Percentiles rank a stretch among this genome's conserved stretches.
phyloP scores from a whole-genome alignment of 92 coral and sea anemone genomes.

The Palythoa caribaeorum region DNA sequence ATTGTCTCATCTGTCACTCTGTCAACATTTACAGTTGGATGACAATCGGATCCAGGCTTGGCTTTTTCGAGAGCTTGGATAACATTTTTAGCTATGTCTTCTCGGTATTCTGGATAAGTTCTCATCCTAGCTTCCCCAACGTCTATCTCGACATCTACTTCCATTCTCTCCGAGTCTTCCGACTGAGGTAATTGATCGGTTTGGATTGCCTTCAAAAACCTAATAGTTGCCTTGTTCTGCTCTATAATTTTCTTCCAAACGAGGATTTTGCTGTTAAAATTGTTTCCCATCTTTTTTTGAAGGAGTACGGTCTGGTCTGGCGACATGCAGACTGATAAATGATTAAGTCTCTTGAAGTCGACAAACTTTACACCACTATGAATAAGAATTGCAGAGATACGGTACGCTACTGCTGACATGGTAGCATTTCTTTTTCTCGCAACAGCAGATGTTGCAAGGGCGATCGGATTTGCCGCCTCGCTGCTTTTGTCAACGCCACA shows the following conservation, averaged over 20 bases:
- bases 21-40: background rate
- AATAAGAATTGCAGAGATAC: constrained; percentile 48
- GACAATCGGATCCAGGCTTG: background rate
- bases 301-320: constrained; percentile 30
- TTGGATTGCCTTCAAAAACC: constrained; percentile 21
- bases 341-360: constrained; percentile 41
- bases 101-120: background rate
- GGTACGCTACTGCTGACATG: constrained; percentile 52
- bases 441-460: constrained; percentile 41
- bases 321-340: constrained; percentile 50
- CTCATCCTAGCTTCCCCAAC: constrained; percentile 7
- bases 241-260: constrained; percentile 27
- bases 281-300: constrained; percentile 48
- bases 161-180: background rate
- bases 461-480: constrained; percentile 9
- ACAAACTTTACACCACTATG: constrained; percentile 52
- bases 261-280: constrained; percentile 29
- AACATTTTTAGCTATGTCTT: background rate
- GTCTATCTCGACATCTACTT: background rate
- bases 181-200: background rate
- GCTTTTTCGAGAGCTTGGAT: constrained; percentile 2
- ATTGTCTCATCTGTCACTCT: constrained; percentile 1
- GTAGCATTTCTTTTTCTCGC: constrained; percentile 40
- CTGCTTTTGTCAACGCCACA: constrained; percentile 19
- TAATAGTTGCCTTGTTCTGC: constrained; percentile 15